Evolutionary conservation across 1,140 invertebrate species (phyloP).

Genomic region (Phortica variegata): DNA sequence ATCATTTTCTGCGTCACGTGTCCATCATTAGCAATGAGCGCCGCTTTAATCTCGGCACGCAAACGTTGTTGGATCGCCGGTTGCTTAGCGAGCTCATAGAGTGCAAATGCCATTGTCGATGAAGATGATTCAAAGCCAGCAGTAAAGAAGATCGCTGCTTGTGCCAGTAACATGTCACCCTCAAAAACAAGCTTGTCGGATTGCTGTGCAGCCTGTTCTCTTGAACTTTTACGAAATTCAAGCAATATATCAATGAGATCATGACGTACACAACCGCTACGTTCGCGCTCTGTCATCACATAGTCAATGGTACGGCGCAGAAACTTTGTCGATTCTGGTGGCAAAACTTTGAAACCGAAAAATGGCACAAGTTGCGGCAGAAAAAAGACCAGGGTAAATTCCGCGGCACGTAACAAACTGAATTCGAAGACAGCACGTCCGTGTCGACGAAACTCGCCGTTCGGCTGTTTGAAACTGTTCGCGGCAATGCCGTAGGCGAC

Average conservation of each 20-base stretch:
- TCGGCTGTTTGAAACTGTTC: slow-evolving; percentile 59
- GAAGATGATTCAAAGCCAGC: slow-evolving; percentile 62
- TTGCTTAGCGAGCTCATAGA: slow-evolving; percentile 60
- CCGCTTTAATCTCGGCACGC: slow-evolving; percentile 54
- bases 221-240: slow-evolving; percentile 35
- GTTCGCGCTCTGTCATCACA: slow-evolving; percentile 48
- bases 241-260: slow-evolving; percentile 59
- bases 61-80: slow-evolving; percentile 57
- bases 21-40: slow-evolving; percentile 50
- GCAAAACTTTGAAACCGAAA: slow-evolving; percentile 43
- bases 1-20: slow-evolving; percentile 56
- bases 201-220: slow-evolving; percentile 9
- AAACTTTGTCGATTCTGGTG: slow-evolving; percentile 33
- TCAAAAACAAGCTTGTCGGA: slow-evolving; percentile 35
- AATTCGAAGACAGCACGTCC: slow-evolving; percentile 61
- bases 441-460: slow-evolving; percentile 57
- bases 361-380: slow-evolving; percentile 47
- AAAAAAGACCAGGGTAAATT: slow-evolving; percentile 59
- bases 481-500: slow-evolving; percentile 65
- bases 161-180: slow-evolving; percentile 60
- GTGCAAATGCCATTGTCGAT: slow-evolving; percentile 56
- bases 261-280: slow-evolving; percentile 35
- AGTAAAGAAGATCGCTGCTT: slow-evolving; percentile 67
- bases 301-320: slow-evolving; percentile 52
- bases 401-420: slow-evolving; percentile 59